Conservation (phyloP, 2,797 vertebrate species). For the Scolopax rusticola region DNA sequence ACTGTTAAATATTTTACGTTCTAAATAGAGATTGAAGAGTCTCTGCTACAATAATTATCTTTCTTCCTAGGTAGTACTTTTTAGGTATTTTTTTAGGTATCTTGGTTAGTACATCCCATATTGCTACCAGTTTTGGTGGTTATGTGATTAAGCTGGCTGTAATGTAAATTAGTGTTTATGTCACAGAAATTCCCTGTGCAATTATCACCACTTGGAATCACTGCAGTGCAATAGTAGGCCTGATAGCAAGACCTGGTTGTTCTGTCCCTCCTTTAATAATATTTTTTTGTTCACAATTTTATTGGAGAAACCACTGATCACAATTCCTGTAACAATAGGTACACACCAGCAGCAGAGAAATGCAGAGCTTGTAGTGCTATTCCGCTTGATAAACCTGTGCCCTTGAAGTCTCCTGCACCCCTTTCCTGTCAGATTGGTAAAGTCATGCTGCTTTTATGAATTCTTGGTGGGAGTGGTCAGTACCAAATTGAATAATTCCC, state of each 20-base stretch:
- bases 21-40: background rate
- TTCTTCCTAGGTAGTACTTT: background rate
- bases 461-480: constrained; percentile 11
- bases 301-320: background rate
- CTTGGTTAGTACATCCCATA: background rate
- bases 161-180: background rate
- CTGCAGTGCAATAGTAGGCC: background rate
- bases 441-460: background rate
- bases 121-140: background rate
- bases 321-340: background rate
- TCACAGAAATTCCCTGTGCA: background rate
- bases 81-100: background rate
- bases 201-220: constrained; percentile 4
- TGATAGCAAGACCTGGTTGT: background rate
- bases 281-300: background rate
- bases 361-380: background rate
- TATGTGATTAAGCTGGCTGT: background rate
- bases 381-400: background rate
- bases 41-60: background rate
- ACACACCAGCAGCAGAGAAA: background rate
- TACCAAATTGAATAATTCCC: background rate
- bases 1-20: background rate
- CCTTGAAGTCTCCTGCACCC: constrained; percentile 1
- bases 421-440: background rate
- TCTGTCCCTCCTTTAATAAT: constrained; percentile 11